phyloP scores from a whole-genome alignment of 2,888 invertebrate species.

The Melikaiella ostensackeni region DNA sequence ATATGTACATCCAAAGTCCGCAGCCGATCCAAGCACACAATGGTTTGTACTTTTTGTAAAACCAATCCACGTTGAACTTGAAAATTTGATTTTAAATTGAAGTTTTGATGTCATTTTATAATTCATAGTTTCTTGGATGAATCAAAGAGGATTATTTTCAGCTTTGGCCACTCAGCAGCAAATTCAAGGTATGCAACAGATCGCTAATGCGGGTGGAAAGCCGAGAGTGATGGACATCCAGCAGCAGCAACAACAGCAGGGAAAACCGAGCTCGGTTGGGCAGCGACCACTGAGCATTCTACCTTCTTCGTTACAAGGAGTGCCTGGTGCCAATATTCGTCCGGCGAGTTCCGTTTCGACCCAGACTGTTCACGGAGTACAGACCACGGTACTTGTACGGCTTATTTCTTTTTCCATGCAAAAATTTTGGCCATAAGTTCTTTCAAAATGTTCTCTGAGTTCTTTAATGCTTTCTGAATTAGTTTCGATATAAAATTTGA shows the following conservation, averaged over 20 bases:
- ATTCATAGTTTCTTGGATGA: conserved; percentile 23
- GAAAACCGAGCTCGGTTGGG: conserved; percentile 68
- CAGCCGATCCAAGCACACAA: conserved; percentile 84
- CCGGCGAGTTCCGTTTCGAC: conserved; percentile 91
- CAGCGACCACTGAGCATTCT: conserved; percentile 79
- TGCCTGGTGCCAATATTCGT: conserved; percentile 81
- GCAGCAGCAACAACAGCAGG: conserved; percentile 73
- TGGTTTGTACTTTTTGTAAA: conserved; percentile 78
- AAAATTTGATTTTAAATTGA: not conserved
- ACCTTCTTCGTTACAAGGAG: conserved; percentile 79
- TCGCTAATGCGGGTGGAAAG: conserved; percentile 74
- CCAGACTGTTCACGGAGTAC: conserved; percentile 82
- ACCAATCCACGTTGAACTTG: not conserved
- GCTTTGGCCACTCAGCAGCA: conserved; percentile 77
- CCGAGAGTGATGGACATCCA: conserved; percentile 76
- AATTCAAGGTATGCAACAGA: conserved; percentile 74
- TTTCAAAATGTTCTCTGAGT: not conserved
- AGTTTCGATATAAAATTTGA: not conserved
- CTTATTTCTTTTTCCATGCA: conserved; percentile 58
- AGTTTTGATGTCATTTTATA: not conserved
- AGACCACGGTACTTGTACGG: conserved; percentile 74
- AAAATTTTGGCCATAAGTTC: not conserved
- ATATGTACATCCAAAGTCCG: conserved; percentile 92
- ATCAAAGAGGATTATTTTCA: conserved; percentile 45
- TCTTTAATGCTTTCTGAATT: too few species aligned